Evolutionary conservation across 2,113 vertebrate species (phyloP), one percentile per base, ranked within the genome.

Genomic region (Cichladusa arquata): DNA sequence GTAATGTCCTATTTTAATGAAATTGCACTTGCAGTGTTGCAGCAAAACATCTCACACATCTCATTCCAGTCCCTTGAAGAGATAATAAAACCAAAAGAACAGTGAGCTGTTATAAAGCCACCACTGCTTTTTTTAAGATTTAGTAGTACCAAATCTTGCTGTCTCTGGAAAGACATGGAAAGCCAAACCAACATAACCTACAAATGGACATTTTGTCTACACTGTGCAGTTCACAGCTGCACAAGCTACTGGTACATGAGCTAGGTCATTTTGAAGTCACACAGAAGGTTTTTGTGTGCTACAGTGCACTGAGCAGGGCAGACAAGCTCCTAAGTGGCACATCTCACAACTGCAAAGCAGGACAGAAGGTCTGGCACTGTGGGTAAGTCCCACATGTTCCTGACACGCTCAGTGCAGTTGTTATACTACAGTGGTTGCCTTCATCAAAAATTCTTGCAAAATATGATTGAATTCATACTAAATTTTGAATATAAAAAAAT

Each of bases 331-430:
- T 8, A 40, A 79, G 74, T 3, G 36, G 74, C 78, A 80, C n/a
- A 61, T 19, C 60, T 54, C 88, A 48, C 40, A 56, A 53, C 71
- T 7, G 19, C 70, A 56, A 90, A 90, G 53, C 18, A 60, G 65
- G 66, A 33, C 85, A 93, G 81, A 57, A 87, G 81, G 57, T 76
- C 78, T 86, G 62, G 72, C 0, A 0, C 53, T n/a, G 40, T 29
- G 12, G 22, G 12, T n/a, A 23, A 36, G 22, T 23, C 57, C 40
- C 74, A 70, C 6, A 1, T 18, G 31, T 28, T 84, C 58, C 66
- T 82, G 70, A 77, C 0, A 0, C 20, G 22, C n/a, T 29, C 42
- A 6, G 48, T 19, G 26, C 40, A 38, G 34, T 18, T 57, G 19
- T 15, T 61, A 17, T 0, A 65, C 9, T 45, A 42, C 31, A 38